Evolutionary conservation across 1,140 invertebrate species (phyloP).

Genomic region (Drosophila watanabei): DNA sequence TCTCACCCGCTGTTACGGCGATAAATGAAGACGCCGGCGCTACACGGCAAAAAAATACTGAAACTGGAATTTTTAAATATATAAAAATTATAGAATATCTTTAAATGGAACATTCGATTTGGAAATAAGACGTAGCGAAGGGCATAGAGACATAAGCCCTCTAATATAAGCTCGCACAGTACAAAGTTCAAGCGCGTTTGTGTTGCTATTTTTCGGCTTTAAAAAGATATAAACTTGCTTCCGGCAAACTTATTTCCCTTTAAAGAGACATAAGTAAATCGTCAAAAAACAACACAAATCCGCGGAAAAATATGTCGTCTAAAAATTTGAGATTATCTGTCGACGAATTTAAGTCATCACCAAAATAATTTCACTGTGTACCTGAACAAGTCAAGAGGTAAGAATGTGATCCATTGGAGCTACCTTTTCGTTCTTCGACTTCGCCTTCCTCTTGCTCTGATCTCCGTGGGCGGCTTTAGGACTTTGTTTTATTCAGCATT

Average conservation of each 20-base stretch:
- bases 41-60: slow-evolving; percentile 23
- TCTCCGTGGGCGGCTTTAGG: slow-evolving; percentile 60
- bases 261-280: too few species aligned
- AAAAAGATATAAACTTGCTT: too few species aligned
- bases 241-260: too few species aligned
- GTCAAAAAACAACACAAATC: too few species aligned
- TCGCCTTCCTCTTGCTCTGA: slow-evolving; percentile 23
- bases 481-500: slow-evolving; percentile 50
- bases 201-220: too few species aligned
- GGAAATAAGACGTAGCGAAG: too few species aligned
- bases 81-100: neutral
- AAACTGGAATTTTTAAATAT: neutral
- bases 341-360: neutral
- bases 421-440: slow-evolving; percentile 33
- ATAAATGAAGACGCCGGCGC: slow-evolving; percentile 81
- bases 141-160: too few species aligned
- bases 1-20: slow-evolving; percentile 43
- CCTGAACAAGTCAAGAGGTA: neutral
- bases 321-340: neutral
- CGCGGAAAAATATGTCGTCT: too few species aligned
- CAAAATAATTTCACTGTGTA: slow-evolving; percentile 5
- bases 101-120: too few species aligned
- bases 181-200: too few species aligned
- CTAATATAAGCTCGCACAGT: too few species aligned
- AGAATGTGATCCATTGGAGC: slow-evolving; percentile 31